Evolutionary conservation across 2,888 invertebrate genomes (phyloP), one percentile per base, ranked within the genome.

Genomic region (Idaea dimidiata): DNA sequence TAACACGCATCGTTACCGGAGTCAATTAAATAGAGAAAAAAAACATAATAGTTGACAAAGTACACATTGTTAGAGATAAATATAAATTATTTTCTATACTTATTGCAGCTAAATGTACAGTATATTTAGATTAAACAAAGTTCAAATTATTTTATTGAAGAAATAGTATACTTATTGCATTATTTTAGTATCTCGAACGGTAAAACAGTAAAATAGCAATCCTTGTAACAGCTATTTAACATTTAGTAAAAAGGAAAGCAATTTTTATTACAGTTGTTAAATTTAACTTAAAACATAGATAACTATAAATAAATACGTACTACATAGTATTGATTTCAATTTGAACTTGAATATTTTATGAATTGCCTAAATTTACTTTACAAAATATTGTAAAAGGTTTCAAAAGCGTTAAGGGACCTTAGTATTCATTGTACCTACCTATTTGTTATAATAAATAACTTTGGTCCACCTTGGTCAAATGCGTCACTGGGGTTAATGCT

Each of bases 11-110:
- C 68, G 82, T 85, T 87, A 85, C 85, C 83, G 83, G 78, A 82
- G 89, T 90, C 89, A 90, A 90, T 90, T 89, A 88, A 72, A 72
- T 80, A 80, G 74, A 71, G 76, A 72, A 76, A 75, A 72, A 74
- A 76, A 74, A 68, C 77, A 79, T 78, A 80, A 75, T 72, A 65
- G 54, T 62, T 59, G 33, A 62, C 57, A 63, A 66, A 63, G 61
- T 64, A 64, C 63, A 65, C 65, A 65, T 59, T 7, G 60, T 18
- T 70, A 70, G 66, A 62, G 68, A 69, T 69, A 66, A 59, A 14
- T 14, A 71, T 72, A 69, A 71, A 68, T 68, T 67, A 70, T 70
- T 72, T 71, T 71, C 67, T 59, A 65, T 63, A 69, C 70, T 67
- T 72, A 54, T 54, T 59, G 10, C 43, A 43, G 43, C 43, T 43